phyloP scores from a whole-genome alignment of 64 coral and sea anemone genomes.

The Porites australiensis region DNA sequence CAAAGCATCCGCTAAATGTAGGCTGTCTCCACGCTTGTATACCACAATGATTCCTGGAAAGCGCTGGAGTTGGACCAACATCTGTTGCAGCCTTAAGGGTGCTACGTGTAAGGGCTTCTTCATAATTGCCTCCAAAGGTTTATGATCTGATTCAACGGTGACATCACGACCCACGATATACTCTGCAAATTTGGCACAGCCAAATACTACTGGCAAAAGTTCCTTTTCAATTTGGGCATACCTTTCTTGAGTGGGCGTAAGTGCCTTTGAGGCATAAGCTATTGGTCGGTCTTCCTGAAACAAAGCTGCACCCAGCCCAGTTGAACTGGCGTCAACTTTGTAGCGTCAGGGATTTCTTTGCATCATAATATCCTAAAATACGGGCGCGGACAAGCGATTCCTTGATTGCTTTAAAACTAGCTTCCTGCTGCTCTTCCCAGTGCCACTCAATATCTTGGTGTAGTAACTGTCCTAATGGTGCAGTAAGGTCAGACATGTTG shows the following conservation, averaged over 20 bases:
- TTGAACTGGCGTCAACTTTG: neutral
- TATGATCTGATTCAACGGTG: slow-evolving; percentile 7
- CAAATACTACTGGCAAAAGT: slow-evolving; percentile 38
- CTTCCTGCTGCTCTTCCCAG: slow-evolving; percentile 62
- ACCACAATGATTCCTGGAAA: slow-evolving; percentile 28
- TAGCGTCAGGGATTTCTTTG: neutral
- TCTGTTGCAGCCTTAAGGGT: slow-evolving; percentile 29
- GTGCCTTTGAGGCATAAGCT: too few species aligned
- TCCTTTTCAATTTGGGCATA: too few species aligned
- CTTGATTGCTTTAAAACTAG: slow-evolving; percentile 41
- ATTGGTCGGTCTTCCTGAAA: too few species aligned
- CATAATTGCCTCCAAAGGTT: slow-evolving; percentile 41
- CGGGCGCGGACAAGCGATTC: slow-evolving; percentile 28
- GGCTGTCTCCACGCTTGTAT: slow-evolving; percentile 6
- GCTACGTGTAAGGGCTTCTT: neutral
- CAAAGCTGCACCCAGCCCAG: too few species aligned
- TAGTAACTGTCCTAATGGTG: slow-evolving; percentile 45
- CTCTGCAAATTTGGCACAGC: slow-evolving; percentile 59
- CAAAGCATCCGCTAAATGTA: neutral
- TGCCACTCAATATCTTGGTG: slow-evolving; percentile 53
- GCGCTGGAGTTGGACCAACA: slow-evolving; percentile 36
- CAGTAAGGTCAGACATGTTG: slow-evolving; percentile 68
- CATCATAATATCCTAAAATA: slow-evolving; percentile 32
- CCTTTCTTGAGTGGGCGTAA: too few species aligned
- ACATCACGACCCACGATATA: slow-evolving; percentile 26